Conservation (phyloP, 1,140 invertebrate species). For the Panagrolaimus sp. region DNA sequence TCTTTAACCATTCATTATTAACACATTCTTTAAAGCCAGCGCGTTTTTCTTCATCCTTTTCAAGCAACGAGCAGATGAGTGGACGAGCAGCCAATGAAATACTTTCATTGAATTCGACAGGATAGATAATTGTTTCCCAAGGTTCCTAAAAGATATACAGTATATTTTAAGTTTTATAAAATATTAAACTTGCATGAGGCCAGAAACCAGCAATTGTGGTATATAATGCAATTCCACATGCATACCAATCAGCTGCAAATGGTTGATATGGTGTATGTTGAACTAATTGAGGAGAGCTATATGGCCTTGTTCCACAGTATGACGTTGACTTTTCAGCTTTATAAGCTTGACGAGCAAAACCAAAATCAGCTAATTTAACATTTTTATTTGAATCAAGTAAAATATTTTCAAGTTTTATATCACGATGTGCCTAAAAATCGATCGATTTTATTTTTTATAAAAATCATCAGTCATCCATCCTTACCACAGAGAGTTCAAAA, state of each 20-base stretch:
- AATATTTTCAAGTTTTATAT: conserved; percentile 67
- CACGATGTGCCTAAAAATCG: neutral
- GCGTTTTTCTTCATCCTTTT: no score
- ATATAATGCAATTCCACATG: conserved; percentile 17
- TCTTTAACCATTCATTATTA: no score
- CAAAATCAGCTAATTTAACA: conserved; percentile 91
- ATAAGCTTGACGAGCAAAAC: conserved; percentile 62
- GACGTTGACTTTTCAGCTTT: conserved; percentile 15
- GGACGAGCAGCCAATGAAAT: no score
- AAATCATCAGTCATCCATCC: neutral
- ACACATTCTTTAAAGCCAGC: no score
- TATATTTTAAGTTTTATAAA: no score
- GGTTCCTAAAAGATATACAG: no score
- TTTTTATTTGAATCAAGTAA: conserved; percentile 92
- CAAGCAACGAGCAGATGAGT: no score
- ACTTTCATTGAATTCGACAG: no score
- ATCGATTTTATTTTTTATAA: neutral
- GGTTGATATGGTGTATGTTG: conserved; percentile 13
- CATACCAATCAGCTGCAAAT: conserved; percentile 21
- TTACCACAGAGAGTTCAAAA: neutral
- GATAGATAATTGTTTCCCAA: no score
- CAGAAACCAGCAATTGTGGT: conserved; percentile 13
- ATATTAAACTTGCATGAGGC: conserved; percentile 1
- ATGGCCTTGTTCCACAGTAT: conserved; percentile 17
- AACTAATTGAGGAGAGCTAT: conserved; percentile 16